Conservation (phyloP, 1,140 invertebrate genomes). For the Nephila pilipes region DNA sequence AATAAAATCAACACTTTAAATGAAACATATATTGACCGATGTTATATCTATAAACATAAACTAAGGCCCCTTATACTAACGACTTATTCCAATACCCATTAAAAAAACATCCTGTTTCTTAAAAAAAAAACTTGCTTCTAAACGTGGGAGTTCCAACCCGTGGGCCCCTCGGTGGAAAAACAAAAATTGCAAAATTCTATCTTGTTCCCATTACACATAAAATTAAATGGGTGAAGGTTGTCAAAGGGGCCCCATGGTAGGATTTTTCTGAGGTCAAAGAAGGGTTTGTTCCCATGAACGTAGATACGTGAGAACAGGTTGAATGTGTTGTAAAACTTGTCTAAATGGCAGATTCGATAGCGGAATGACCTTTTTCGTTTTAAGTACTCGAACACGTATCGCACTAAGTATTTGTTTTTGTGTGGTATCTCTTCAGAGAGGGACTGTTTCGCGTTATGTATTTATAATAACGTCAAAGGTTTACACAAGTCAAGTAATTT, state of each 20-base stretch:
- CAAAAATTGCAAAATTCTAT: background rate
- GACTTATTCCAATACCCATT: background rate
- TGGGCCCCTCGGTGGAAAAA: background rate
- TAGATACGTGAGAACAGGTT: background rate
- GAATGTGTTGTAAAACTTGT: constrained; percentile 17
- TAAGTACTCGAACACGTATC: background rate
- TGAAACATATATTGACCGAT: too few species aligned
- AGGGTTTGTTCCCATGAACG: constrained; percentile 12
- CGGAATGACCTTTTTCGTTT: background rate
- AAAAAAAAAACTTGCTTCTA: background rate
- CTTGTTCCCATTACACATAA: constrained; percentile 13
- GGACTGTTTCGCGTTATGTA: background rate
- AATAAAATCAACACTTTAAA: background rate
- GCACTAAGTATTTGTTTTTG: background rate
- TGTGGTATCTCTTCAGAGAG: background rate
- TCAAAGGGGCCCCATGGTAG: background rate
- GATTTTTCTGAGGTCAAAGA: background rate
- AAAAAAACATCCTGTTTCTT: background rate
- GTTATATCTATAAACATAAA: background rate
- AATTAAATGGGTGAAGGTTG: constrained; percentile 37
- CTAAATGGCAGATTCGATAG: constrained; percentile 22
- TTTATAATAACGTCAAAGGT: background rate
- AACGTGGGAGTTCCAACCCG: constrained; percentile 21
- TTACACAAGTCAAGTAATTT: background rate
- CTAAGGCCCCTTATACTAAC: background rate